Evolutionary conservation across 2,113 vertebrate genomes (phyloP).

Genomic region (Hyla sarda): DNA sequence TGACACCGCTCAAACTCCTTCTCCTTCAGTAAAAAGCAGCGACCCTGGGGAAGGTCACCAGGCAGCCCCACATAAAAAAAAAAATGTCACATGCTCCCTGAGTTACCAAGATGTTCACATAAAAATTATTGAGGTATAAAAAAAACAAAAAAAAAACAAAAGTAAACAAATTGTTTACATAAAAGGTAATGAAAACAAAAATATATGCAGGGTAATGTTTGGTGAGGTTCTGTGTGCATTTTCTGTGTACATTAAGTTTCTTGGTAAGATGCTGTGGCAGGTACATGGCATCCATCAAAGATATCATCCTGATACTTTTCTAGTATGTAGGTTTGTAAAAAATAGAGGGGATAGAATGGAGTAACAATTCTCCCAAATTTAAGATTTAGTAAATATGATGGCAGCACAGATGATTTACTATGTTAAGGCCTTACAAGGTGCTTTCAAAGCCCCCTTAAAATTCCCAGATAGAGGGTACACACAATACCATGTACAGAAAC

Average conservation of each 20-base stretch:
- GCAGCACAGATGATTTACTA: no score
- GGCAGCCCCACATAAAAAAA: constrained; percentile 40
- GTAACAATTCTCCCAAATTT: no score
- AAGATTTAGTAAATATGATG: not conserved
- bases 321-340: not conserved
- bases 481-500: not conserved
- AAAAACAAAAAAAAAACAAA: not conserved
- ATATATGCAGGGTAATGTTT: not conserved
- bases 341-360: no score
- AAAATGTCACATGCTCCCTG: constrained; percentile 2
- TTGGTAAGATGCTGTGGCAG: not conserved
- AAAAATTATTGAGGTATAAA: not conserved
- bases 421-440: not conserved
- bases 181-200: not conserved
- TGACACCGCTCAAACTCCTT: constrained; percentile 27
- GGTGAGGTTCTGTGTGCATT: not conserved
- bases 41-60: constrained; percentile 58
- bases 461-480: not conserved
- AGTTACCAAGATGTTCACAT: not conserved
- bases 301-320: not conserved
- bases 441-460: no score
- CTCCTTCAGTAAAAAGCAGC: constrained; percentile 48
- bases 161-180: not conserved
- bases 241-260: not conserved
- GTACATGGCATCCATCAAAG: not conserved